phyloP scores from a whole-genome alignment of 2,888 invertebrate species.

The Busseola fusca region DNA sequence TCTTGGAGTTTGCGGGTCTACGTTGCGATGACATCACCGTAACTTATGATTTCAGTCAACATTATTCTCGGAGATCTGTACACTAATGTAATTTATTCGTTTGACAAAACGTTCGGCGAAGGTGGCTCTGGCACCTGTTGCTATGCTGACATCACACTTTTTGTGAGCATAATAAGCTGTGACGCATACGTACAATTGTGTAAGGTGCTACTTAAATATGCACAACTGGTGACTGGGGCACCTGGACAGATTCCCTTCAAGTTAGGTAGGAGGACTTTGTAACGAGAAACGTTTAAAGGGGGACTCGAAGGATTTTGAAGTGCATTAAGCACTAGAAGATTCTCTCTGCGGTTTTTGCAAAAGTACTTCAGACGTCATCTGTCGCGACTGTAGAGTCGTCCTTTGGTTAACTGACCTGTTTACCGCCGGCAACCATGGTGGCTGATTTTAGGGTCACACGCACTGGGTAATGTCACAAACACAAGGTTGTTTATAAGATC shows the following conservation, averaged over 20 bases:
- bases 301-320: not conserved
- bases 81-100: conserved; percentile 70
- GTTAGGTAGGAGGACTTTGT: conserved; percentile 18
- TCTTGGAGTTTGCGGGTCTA: conserved; percentile 76
- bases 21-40: conserved; percentile 84
- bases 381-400: conserved; percentile 59
- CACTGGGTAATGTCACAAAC: conserved; percentile 80
- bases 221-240: conserved; percentile 29
- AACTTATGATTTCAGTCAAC: conserved; percentile 85
- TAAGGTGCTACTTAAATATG: conserved; percentile 34
- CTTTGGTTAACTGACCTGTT: conserved; percentile 82
- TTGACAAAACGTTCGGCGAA: conserved; percentile 69
- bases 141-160: conserved; percentile 66
- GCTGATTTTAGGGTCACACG: conserved; percentile 70
- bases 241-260: conserved; percentile 7
- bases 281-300: conserved; percentile 5
- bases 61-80: conserved; percentile 70
- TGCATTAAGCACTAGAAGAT: conserved; percentile 27
- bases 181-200: conserved; percentile 31
- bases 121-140: conserved; percentile 68
- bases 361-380: conserved; percentile 33
- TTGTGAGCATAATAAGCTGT: conserved; percentile 58
- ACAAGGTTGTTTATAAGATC: conserved; percentile 61
- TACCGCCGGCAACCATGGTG: conserved; percentile 88
- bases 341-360: conserved; percentile 33